Evolutionary conservation across 2,797 vertebrate species (phyloP).

Genomic region (Lepidocolaptes lacrymiger): DNA sequence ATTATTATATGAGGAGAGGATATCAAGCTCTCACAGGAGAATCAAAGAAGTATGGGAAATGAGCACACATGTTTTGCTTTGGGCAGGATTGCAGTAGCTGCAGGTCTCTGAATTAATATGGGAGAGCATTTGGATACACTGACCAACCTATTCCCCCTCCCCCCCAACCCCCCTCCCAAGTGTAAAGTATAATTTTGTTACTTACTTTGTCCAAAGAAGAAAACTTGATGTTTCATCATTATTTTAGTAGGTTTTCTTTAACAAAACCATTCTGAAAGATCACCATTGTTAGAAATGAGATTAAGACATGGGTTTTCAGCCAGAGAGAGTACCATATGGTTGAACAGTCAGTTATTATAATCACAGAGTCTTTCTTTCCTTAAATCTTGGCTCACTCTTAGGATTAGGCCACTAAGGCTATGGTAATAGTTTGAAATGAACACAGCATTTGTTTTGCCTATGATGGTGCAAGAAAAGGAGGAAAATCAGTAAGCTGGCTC

Average conservation of each 20-base stretch:
- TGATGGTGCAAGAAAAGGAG: not conserved
- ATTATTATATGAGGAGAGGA: not conserved
- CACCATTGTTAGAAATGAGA: not conserved
- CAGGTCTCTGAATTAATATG: not conserved
- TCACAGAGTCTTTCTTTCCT: not conserved
- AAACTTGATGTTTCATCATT: not conserved
- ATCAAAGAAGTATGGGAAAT: not conserved
- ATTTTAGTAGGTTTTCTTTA: not conserved
- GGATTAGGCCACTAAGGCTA: not conserved
- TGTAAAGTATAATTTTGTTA: not conserved
- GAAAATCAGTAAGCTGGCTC: not conserved
- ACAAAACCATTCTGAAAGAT: not conserved
- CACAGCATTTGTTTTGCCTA: not conserved
- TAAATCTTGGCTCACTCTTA: not conserved
- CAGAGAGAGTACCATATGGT: not conserved
- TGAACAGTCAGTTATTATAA: not conserved
- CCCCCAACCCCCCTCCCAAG: not conserved
- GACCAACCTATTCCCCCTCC: not conserved
- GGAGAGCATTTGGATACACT: not conserved
- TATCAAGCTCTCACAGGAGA: no score
- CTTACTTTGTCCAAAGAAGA: not conserved
- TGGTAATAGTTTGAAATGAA: not conserved
- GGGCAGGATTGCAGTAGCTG: not conserved
- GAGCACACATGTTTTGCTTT: not conserved
- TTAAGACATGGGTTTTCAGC: not conserved